These are phyloP conservation scores for Drosophila ercepeae DNA, from an alignment of 1,140 invertebrate genomes.

Conservation along the genomic window DNA sequence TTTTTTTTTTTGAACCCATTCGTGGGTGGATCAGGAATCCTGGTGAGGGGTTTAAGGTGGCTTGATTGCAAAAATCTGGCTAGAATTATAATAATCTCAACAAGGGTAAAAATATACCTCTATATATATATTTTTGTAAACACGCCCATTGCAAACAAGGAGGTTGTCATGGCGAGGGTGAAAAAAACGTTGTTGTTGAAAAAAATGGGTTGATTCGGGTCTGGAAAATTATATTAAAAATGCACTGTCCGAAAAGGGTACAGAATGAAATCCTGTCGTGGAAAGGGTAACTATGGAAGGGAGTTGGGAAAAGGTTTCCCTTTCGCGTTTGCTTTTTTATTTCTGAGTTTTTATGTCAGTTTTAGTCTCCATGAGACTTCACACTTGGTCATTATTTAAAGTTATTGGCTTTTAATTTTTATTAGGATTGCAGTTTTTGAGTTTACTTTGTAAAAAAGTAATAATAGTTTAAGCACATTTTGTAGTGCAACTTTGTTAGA, in stretches of 20 bases:
- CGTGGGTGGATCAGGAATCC: too few species aligned
- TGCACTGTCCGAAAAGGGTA: slow-evolving; percentile 80
- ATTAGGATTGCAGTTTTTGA: neutral
- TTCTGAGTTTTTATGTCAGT: neutral
- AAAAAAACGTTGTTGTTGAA: slow-evolving; percentile 23
- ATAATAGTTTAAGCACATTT: too few species aligned
- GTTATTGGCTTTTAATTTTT: neutral
- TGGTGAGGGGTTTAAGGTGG: too few species aligned
- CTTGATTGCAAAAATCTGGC: neutral
- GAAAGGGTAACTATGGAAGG: neutral
- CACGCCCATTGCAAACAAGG: slow-evolving; percentile 74
- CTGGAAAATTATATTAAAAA: slow-evolving; percentile 81
- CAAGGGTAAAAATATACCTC: slow-evolving; percentile 12
- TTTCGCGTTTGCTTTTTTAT: neutral
- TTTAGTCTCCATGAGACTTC: neutral
- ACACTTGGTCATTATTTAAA: neutral
- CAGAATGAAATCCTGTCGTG: neutral
- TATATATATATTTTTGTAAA: slow-evolving; percentile 28
- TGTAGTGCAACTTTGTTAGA: too few species aligned
- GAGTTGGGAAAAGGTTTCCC: too few species aligned
- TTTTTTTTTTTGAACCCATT: neutral
- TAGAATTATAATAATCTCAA: slow-evolving; percentile 2
- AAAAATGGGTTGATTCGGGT: slow-evolving; percentile 9
- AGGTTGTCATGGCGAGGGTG: slow-evolving; percentile 24
- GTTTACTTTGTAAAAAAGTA: neutral